Evolutionary conservation across 2,888 invertebrate species (phyloP), one percentile per base, ranked within the genome.

Genomic region (Yponomeuta evonymella): DNA sequence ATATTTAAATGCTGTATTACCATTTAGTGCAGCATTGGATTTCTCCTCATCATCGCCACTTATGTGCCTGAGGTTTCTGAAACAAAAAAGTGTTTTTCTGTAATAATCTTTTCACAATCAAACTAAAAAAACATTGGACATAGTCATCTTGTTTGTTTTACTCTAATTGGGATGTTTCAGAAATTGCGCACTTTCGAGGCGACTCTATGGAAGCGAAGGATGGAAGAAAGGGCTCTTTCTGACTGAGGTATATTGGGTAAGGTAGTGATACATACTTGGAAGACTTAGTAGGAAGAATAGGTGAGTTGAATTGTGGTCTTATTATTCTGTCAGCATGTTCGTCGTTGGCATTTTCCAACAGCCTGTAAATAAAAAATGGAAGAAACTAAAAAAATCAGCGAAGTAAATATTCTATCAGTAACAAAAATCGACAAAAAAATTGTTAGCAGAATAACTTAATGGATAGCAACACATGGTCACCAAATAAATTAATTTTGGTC

Each of bases 361-460:
- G 70, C 74, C 78, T 79, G 74, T 33, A 74, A 74, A 72, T 3
- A 70, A 67, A 29, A 62, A 43, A 8, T 8, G 43, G 43, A 43
- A 43, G 8, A 5, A 43, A 5, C 1, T 43, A 43, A 43, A 43
- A 43, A 43, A 43, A 36, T 36, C 36, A 36, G 36, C 8, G 9
- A 8, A 5, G 1, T 43, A 8, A 8, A 8, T 43, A 43, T 43
- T 43, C 1, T 8, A 43, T 8, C 43, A 43, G 43, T 36, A 43
- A 43, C 9, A 43, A 43, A 43, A 43, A 8, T 43, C 43, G 43
- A 43, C 43, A 43, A 43, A 43, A 36, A 36, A 43, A 5, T 4
- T 8, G 1, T 43, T 43, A 8, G 43, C 43, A 43, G 43, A 43
- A 43, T 8, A 43, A 43, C 5, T 43, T 4, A 33, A 33, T 33